Evolutionary conservation across 2,797 vertebrate genomes (phyloP).

Genomic region (Setipinna tenuifilis): DNA sequence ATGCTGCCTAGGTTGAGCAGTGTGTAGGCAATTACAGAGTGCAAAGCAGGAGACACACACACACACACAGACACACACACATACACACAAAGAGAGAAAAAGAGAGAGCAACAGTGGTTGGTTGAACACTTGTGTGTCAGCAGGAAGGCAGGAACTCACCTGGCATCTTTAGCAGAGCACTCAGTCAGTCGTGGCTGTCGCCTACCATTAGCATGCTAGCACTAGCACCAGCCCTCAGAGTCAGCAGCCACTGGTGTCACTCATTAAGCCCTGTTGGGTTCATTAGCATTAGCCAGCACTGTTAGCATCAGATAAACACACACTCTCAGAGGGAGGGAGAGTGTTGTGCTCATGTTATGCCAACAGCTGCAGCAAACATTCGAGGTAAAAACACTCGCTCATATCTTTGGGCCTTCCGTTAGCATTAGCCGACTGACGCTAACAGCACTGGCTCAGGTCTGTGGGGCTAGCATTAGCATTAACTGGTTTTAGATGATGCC

Average conservation of each 20-base stretch:
- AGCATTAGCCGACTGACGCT: no score
- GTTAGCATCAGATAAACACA: neutral
- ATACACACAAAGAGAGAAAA: neutral
- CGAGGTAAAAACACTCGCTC: neutral
- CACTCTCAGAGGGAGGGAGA: neutral
- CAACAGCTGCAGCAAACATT: neutral
- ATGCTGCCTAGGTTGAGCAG: neutral
- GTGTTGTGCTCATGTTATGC: neutral
- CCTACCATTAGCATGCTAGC: neutral
- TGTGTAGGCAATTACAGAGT: neutral
- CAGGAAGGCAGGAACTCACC: no score
- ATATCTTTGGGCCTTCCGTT: no score
- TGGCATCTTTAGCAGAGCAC: no score
- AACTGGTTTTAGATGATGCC: no score
- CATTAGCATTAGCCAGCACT: neutral
- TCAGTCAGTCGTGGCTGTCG: no score
- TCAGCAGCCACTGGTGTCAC: neutral
- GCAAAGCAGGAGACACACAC: neutral
- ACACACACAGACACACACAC: neutral
- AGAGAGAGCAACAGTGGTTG: no score
- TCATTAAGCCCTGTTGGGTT: neutral
- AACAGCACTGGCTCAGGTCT: neutral
- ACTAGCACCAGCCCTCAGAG: neutral
- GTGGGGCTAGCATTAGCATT: neutral
- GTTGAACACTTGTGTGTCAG: no score